phyloP scores from a whole-genome alignment of 1,140 invertebrate genomes.

The Mizuhopecten yessoensis region DNA sequence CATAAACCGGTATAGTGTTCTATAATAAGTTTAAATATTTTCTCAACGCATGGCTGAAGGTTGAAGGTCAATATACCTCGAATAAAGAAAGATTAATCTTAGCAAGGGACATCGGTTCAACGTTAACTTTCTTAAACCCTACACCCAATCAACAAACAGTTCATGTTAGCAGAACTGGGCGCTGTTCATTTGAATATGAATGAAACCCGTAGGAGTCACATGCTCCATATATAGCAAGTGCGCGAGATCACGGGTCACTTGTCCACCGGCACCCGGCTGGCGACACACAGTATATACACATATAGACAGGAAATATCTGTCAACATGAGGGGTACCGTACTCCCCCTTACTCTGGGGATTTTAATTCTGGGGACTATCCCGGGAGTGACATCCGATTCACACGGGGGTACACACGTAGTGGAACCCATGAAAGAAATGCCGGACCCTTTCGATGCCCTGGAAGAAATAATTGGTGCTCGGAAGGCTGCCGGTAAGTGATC shows the following conservation, averaged over 20 bases:
- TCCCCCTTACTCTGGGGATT: constrained; percentile 14
- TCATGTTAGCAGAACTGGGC: neutral
- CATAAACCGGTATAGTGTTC: neutral
- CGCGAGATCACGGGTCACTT: neutral
- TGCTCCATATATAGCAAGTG: neutral
- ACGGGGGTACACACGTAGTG: neutral
- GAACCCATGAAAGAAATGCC: neutral
- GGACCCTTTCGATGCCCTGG: neutral
- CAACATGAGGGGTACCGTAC: constrained; percentile 11
- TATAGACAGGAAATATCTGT: neutral
- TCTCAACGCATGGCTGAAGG: neutral
- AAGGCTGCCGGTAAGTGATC: neutral
- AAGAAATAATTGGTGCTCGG: neutral
- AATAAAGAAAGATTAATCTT: neutral
- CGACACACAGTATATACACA: neutral
- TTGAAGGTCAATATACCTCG: neutral
- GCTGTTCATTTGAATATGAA: constrained; percentile 35
- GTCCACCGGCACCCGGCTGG: constrained; percentile 28
- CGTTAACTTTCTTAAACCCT: neutral
- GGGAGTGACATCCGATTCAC: neutral
- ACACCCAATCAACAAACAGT: neutral
- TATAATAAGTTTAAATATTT: no score
- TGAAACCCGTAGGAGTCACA: neutral
- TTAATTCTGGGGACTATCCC: neutral
- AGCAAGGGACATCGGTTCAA: neutral